Percentiles rank a stretch among this genome's conserved stretches.
Evolutionary conservation across 2,113 vertebrate species (phyloP).

Genomic region (Forbesichthys agassizii): DNA sequence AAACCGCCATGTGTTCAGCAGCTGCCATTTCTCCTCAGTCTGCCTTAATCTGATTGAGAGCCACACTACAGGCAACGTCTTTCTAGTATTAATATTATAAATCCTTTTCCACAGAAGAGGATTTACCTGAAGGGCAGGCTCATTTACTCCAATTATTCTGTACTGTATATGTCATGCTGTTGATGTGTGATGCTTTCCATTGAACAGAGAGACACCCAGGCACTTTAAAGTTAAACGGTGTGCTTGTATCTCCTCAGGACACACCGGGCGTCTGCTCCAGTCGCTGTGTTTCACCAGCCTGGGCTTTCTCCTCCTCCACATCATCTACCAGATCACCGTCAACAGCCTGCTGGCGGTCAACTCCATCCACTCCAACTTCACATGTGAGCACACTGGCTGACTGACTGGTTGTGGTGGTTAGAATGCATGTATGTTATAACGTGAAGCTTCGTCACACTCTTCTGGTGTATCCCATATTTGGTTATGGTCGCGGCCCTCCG

Average conservation of each 20-base stretch:
- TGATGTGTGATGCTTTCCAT: too few relatives aligned
- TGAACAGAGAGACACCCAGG: too few relatives aligned
- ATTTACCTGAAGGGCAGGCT: too few relatives aligned
- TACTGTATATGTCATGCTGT: too few relatives aligned
- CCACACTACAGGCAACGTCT: background rate
- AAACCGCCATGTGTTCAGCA: slow-evolving; percentile 59
- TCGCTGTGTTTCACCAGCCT: slow-evolving; percentile 94
- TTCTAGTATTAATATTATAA: too few relatives aligned
- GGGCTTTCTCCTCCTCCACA: slow-evolving; percentile 92
- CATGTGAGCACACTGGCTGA: slow-evolving; percentile 85
- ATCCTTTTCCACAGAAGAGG: too few relatives aligned
- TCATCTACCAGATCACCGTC: slow-evolving; percentile 96
- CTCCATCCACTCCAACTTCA: slow-evolving; percentile 82
- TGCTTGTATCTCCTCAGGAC: slow-evolving; percentile 75
- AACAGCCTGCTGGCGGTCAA: slow-evolving; percentile 88
- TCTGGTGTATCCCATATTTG: background rate
- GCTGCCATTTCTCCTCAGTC: slow-evolving; percentile 47
- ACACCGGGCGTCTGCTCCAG: slow-evolving; percentile 92
- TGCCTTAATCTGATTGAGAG: slow-evolving; percentile 19
- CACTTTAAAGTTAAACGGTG: slow-evolving; percentile 10
- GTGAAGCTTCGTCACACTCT: background rate
- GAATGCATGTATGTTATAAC: background rate
- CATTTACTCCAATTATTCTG: too few relatives aligned
- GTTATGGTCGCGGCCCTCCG: slow-evolving; percentile 1
- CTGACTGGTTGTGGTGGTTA: background rate